Percentiles rank a stretch among this genome's conserved stretches.
phyloP scores from a whole-genome alignment of 2,113 vertebrate genomes.

The Macquaria ambigua region DNA sequence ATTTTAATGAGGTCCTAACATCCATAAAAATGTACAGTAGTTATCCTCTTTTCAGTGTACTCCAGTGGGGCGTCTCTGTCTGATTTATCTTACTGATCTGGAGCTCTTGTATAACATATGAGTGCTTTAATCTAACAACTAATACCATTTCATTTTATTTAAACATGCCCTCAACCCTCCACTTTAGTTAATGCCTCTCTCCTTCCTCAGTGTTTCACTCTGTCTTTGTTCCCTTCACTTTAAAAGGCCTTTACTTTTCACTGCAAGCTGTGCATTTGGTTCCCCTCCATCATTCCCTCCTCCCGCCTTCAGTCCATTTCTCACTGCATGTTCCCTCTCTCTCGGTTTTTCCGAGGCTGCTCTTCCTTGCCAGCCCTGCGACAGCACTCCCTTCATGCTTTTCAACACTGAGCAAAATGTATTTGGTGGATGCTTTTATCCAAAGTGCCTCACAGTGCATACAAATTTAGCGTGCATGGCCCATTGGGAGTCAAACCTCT shows the following conservation, averaged over 20 bases:
- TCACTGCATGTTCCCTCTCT: slow-evolving; percentile 26
- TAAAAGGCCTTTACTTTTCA: slow-evolving; percentile 36
- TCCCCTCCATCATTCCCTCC: slow-evolving; percentile 44
- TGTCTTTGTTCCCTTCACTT: slow-evolving; percentile 36
- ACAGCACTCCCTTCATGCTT: slow-evolving; percentile 50
- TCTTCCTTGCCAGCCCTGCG: slow-evolving; percentile 36
- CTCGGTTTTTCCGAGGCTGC: background rate
- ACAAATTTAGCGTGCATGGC: slow-evolving; percentile 35
- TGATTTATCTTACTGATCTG: slow-evolving; percentile 19
- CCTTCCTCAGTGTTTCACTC: slow-evolving; percentile 11
- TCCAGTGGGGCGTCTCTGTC: background rate
- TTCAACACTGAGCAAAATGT: slow-evolving; percentile 48
- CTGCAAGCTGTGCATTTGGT: slow-evolving; percentile 54
- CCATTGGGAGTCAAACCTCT: slow-evolving; percentile 43
- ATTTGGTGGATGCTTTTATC: slow-evolving; percentile 71
- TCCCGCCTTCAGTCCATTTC: slow-evolving; percentile 41
- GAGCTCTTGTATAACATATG: slow-evolving; percentile 23
- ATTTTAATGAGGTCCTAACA: background rate
- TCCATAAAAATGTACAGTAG: background rate
- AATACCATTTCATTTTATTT: slow-evolving; percentile 44
- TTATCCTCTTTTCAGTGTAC: background rate
- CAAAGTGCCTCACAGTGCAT: slow-evolving; percentile 52
- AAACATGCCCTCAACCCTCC: slow-evolving; percentile 24
- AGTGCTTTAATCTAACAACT: slow-evolving; percentile 33
- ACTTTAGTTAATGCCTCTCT: slow-evolving; percentile 35